Conservation (phyloP, 2,797 vertebrate species). For the Fistularia commersonii region DNA sequence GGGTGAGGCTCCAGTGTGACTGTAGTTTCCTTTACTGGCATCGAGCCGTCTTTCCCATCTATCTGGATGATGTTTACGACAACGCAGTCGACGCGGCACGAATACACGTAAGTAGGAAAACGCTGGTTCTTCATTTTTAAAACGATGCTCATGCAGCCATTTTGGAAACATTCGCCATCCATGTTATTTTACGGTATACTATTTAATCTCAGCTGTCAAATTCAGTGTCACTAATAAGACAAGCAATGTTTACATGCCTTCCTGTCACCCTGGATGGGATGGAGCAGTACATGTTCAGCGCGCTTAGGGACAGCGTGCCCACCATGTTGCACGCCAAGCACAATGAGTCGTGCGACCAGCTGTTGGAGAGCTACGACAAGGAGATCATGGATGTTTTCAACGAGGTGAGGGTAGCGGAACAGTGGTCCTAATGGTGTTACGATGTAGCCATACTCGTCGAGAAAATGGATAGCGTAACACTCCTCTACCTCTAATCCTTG, state of each 20-base stretch:
- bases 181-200: background rate
- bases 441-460: too few species aligned
- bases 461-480: background rate
- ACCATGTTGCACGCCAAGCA: conserved; percentile 91
- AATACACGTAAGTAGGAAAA: conserved; percentile 82
- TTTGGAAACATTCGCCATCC: background rate
- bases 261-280: conserved; percentile 12
- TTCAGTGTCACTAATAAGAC: background rate
- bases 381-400: conserved; percentile 95
- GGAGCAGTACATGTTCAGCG: conserved; percentile 95
- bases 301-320: conserved; percentile 90
- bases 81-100: conserved; percentile 92
- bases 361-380: conserved; percentile 90
- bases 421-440: background rate
- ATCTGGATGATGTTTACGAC: conserved; percentile 95
- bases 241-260: background rate
- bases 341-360: conserved; percentile 85
- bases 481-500: background rate
- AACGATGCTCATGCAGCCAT: too few species aligned
- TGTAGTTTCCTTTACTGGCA: conserved; percentile 99
- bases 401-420: conserved; percentile 77
- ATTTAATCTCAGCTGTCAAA: background rate
- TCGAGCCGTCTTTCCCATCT: conserved; percentile 94
- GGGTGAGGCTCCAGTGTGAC: conserved; percentile 89
- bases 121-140: too few species aligned